These are phyloP conservation scores for Gasteruption jaculator DNA, from an alignment of 2,888 invertebrate species.

Conservation along the genomic window DNA sequence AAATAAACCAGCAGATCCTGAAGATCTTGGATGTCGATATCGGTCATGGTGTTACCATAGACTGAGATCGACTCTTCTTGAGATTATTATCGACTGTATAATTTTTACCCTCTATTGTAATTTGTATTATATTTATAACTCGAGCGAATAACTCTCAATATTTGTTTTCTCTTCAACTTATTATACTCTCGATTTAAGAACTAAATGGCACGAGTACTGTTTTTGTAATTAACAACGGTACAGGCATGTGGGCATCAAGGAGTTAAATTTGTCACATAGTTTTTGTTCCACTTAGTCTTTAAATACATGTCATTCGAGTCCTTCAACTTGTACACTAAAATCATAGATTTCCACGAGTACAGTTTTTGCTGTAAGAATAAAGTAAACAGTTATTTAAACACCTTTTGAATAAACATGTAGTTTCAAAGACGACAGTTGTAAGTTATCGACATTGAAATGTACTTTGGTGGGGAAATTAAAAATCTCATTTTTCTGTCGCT, in stretches of 20 bases:
- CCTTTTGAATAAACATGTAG: too few relatives aligned
- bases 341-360: slow-evolving; percentile 1
- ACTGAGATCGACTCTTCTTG: not conserved
- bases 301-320: slow-evolving; percentile 11
- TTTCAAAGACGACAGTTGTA: too few relatives aligned
- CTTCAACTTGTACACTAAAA: slow-evolving; percentile 5
- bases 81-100: too few relatives aligned
- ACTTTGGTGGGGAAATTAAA: too few relatives aligned
- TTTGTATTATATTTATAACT: slow-evolving; percentile 16
- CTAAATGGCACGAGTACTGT: slow-evolving; percentile 27
- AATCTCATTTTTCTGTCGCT: too few relatives aligned
- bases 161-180: slow-evolving; percentile 1
- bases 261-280: slow-evolving; percentile 1
- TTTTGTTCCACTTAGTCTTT: slow-evolving; percentile 17
- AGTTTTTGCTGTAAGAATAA: slow-evolving; percentile 4
- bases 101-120: too few relatives aligned
- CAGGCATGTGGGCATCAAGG: slow-evolving; percentile 9
- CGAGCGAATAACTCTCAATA: slow-evolving; percentile 20
- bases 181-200: slow-evolving; percentile 15
- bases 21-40: slow-evolving; percentile 58
- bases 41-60: slow-evolving; percentile 41
- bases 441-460: too few relatives aligned
- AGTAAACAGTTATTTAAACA: too few relatives aligned
- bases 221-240: slow-evolving; percentile 26
- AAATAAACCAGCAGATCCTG: slow-evolving; percentile 62